Evolutionary conservation across 2,888 invertebrate species (phyloP).

Genomic region (Scotopteryx bipunctaria): DNA sequence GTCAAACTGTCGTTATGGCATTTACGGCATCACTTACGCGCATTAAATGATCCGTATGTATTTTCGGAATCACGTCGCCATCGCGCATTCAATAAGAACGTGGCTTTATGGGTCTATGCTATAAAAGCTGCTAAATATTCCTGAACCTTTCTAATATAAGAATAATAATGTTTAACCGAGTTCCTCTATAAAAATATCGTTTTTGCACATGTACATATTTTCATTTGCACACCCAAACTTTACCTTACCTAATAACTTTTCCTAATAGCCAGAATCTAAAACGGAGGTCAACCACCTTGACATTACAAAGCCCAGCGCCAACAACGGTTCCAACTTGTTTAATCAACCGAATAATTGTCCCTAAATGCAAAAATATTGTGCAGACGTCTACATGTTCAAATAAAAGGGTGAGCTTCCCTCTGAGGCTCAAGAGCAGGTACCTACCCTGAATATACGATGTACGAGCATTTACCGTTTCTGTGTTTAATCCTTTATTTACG

Average conservation of each 20-base stretch:
- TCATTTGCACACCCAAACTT: conserved; percentile 3
- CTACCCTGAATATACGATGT: conserved; percentile 71
- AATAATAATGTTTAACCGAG: not conserved
- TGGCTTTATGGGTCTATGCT: too few relatives aligned
- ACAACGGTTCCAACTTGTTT: conserved; percentile 41
- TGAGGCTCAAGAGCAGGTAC: conserved; percentile 8
- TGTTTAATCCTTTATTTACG: conserved; percentile 69
- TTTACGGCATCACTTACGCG: not conserved
- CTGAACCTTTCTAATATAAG: not conserved
- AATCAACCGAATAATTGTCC: conserved; percentile 55
- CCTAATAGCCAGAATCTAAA: conserved; percentile 31
- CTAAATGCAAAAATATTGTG: conserved; percentile 60
- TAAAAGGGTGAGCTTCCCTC: conserved; percentile 56
- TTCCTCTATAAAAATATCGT: too few relatives aligned
- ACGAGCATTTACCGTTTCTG: conserved; percentile 64
- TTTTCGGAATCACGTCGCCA: too few relatives aligned
- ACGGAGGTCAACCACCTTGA: conserved; percentile 59
- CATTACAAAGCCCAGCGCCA: conserved; percentile 42
- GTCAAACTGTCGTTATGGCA: conserved; percentile 23
- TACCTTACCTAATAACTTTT: not conserved
- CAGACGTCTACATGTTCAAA: conserved; percentile 57
- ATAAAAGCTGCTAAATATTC: not conserved
- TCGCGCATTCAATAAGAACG: too few relatives aligned
- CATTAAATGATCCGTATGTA: too few relatives aligned
- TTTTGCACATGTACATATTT: too few relatives aligned